These are phyloP conservation scores for Epinephelus coioides DNA, from an alignment of 2,797 vertebrate genomes.

Conservation along the genomic window DNA sequence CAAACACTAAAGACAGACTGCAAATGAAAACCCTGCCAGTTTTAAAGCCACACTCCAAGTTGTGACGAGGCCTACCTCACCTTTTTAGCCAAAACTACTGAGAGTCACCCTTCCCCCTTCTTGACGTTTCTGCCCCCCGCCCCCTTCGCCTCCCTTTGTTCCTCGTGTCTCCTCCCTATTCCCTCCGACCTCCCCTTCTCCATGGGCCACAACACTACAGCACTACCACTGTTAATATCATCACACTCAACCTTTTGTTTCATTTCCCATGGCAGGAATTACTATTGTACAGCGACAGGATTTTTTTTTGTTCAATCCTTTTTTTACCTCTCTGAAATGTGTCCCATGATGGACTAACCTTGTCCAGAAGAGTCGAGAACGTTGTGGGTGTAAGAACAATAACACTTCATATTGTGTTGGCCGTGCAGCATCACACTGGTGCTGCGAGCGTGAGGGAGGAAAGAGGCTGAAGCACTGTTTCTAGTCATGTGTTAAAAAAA, in stretches of 20 bases:
- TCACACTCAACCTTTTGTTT: constrained; percentile 49
- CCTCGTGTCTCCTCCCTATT: constrained; percentile 30
- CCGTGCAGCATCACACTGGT: constrained; percentile 50
- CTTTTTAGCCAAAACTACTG: constrained; percentile 92
- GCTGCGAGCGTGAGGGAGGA: constrained; percentile 46
- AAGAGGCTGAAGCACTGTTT: constrained; percentile 66
- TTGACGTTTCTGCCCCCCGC: constrained; percentile 17
- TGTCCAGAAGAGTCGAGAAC: constrained; percentile 38
- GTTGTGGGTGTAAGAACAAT: constrained; percentile 34
- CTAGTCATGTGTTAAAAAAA: constrained; percentile 13
- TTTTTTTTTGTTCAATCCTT: constrained; percentile 13
- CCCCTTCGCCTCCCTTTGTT: constrained; percentile 8
- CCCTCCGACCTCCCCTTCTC: constrained; percentile 34
- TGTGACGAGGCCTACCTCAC: constrained; percentile 91
- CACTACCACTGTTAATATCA: constrained; percentile 77
- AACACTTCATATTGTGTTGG: constrained; percentile 32
- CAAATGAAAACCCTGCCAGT: constrained; percentile 85
- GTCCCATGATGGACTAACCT: constrained; percentile 39
- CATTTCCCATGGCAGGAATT: constrained; percentile 77
- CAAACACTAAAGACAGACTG: constrained; percentile 78
- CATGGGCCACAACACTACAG: constrained; percentile 73
- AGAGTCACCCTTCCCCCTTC: constrained; percentile 63
- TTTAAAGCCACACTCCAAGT: constrained; percentile 86
- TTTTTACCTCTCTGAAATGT: constrained; percentile 54
- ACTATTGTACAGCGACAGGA: constrained; percentile 75